Evolutionary conservation across 2,797 vertebrate genomes (phyloP).

Genomic region (Falco biarmicus): DNA sequence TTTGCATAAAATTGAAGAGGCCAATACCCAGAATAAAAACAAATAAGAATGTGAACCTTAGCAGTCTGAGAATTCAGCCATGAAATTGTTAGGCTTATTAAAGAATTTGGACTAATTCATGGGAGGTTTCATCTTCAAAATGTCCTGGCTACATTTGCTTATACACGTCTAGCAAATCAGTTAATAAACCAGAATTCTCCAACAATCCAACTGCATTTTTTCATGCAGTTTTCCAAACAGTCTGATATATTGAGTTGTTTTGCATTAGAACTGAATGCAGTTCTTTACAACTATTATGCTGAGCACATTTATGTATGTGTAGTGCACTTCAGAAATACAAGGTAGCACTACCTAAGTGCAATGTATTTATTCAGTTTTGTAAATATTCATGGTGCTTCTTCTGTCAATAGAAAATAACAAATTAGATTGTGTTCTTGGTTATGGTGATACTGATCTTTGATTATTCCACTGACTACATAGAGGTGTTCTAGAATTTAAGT

Average conservation of each 20-base stretch:
- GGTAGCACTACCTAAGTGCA: slow-evolving; percentile 1
- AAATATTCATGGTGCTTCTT: slow-evolving; percentile 44
- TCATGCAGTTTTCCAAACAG: neutral
- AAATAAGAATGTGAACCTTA: neutral
- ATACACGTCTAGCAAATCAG: neutral
- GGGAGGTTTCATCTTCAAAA: neutral
- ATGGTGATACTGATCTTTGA: neutral
- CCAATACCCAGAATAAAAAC: neutral
- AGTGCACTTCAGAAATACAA: slow-evolving; percentile 13
- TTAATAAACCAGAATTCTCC: neutral
- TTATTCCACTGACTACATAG: slow-evolving; percentile 15
- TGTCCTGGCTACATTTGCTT: neutral
- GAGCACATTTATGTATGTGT: neutral
- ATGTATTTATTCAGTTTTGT: neutral
- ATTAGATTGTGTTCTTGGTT: slow-evolving; percentile 17
- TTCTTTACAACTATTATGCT: neutral
- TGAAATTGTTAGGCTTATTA: neutral
- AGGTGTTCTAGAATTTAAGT: slow-evolving; percentile 13
- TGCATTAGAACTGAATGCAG: neutral
- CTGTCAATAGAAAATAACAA: slow-evolving; percentile 41
- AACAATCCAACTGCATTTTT: neutral
- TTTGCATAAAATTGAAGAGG: slow-evolving; percentile 40
- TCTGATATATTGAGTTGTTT: slow-evolving; percentile 1
- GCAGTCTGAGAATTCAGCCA: neutral
- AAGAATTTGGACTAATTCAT: slow-evolving; percentile 25